Conservation (phyloP, 2,113 vertebrate genomes). For the Carassius gibelio region DNA sequence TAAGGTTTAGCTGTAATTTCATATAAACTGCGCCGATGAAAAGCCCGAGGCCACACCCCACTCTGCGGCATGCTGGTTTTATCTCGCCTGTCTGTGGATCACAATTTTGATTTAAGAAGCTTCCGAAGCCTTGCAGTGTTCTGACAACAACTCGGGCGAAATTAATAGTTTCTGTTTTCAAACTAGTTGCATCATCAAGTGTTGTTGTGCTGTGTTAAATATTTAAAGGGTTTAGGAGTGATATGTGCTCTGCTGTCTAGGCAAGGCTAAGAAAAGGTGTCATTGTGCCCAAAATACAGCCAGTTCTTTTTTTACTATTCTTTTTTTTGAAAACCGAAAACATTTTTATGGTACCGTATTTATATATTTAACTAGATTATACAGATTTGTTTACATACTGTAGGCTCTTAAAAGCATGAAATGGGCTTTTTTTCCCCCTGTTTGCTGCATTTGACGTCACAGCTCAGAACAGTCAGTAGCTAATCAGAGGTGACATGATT, state of each 20-base stretch:
- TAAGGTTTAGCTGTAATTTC: slow-evolving; percentile 60
- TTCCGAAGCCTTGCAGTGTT: slow-evolving; percentile 41
- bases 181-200: slow-evolving; percentile 68
- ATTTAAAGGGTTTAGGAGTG: slow-evolving; percentile 59
- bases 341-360: not conserved
- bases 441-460: not conserved
- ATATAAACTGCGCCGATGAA: slow-evolving; percentile 30
- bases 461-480: not conserved
- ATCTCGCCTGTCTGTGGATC: slow-evolving; percentile 15
- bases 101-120: slow-evolving; percentile 54
- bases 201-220: slow-evolving; percentile 67
- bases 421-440: not conserved
- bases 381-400: not conserved
- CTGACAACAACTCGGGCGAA: slow-evolving; percentile 64
- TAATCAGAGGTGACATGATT: not conserved
- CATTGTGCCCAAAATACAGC: slow-evolving; percentile 27
- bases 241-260: slow-evolving; percentile 37
- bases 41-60: slow-evolving; percentile 20
- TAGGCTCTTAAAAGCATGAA: not conserved
- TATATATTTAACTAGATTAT: not conserved
- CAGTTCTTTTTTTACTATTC: not conserved
- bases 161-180: slow-evolving; percentile 71
- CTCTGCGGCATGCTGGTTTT: not conserved
- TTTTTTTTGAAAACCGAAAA: not conserved
- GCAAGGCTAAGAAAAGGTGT: slow-evolving; percentile 19